Percentiles rank a stretch among this genome's conserved stretches.
These are phyloP conservation scores for Melanotaenia nigrans DNA, from an alignment of 2,797 vertebrate genomes.

Conservation along the genomic window DNA sequence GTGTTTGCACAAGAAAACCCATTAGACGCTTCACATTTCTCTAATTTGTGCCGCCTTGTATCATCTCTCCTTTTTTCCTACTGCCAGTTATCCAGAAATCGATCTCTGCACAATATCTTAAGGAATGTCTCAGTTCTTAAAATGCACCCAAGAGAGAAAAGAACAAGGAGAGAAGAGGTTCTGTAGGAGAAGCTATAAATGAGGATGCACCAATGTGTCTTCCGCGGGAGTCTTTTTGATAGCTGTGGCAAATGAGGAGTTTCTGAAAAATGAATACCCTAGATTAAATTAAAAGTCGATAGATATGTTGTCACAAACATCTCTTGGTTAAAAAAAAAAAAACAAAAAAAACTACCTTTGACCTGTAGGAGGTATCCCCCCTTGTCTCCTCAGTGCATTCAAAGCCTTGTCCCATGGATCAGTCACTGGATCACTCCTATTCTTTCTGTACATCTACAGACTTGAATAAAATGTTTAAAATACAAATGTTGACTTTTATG, in stretches of 20 bases:
- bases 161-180: background rate
- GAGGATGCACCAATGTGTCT: background rate
- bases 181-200: background rate
- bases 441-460: background rate
- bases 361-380: background rate
- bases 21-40: constrained; percentile 2
- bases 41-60: constrained; percentile 14
- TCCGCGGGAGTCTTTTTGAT: background rate
- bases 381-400: background rate
- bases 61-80: constrained; percentile 4
- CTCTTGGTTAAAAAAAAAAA: background rate
- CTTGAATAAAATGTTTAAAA: background rate
- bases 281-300: background rate
- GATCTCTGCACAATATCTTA: background rate
- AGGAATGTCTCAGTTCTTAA: constrained; percentile 8
- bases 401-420: background rate
- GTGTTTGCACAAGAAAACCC: background rate
- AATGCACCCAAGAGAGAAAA: constrained; percentile 1
- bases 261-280: background rate
- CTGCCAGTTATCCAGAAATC: constrained; percentile 7
- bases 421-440: background rate
- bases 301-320: background rate
- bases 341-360: background rate
- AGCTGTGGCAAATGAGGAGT: background rate
- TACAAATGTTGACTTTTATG: background rate